Percentiles rank a stretch among this genome's conserved stretches.
Conservation (phyloP, 2,797 vertebrate genomes). For the Pangasius larnaudii region DNA sequence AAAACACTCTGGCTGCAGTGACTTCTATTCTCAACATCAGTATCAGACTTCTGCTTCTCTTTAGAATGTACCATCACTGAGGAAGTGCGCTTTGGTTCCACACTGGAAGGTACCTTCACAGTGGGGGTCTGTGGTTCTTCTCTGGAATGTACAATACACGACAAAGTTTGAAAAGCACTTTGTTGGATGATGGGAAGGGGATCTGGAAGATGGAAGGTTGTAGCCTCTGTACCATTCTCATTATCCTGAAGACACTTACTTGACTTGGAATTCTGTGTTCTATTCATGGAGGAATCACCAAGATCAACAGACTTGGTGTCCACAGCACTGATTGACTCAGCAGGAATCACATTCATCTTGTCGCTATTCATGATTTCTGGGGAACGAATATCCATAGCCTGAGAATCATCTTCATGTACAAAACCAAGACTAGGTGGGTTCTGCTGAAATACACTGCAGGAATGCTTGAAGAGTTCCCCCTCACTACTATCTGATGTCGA, state of each 20-base stretch:
- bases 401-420: neutral
- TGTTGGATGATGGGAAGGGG: slow-evolving; percentile 18
- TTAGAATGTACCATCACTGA: neutral
- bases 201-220: neutral
- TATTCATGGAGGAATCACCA: neutral
- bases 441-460: neutral
- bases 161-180: neutral
- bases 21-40: neutral
- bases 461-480: neutral
- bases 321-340: too few species aligned
- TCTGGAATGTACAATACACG: neutral
- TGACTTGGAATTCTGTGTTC: neutral
- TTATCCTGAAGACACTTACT: neutral
- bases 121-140: neutral
- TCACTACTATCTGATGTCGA: neutral
- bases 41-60: neutral
- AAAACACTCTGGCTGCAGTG: neutral
- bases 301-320: neutral
- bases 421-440: neutral
- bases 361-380: neutral
- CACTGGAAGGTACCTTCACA: neutral
- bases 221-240: neutral
- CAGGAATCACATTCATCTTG: neutral
- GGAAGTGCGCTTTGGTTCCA: slow-evolving; percentile 8
- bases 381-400: neutral